These are phyloP conservation scores for Epinotia brunnichana DNA, from an alignment of 2,888 invertebrate genomes.

Conservation along the genomic window DNA sequence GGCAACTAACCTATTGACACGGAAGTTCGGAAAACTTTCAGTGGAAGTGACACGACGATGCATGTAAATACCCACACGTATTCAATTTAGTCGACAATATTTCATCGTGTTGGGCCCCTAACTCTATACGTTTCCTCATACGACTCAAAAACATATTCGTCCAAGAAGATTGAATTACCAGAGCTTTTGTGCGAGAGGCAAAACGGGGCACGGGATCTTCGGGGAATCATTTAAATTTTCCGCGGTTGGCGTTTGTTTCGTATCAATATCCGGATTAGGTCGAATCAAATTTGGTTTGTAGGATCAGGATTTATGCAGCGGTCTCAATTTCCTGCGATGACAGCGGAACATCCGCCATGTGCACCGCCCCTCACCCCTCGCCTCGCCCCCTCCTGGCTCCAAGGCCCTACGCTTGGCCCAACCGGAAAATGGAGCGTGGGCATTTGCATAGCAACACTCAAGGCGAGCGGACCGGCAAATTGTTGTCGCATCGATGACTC, in stretches of 20 bases:
- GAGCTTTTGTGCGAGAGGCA: constrained; percentile 49
- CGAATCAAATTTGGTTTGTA: constrained; percentile 81
- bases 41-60: constrained; percentile 26
- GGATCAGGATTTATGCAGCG: constrained; percentile 82
- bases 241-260: constrained; percentile 73
- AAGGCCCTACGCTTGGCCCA: constrained; percentile 58
- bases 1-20: constrained; percentile 24
- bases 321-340: constrained; percentile 83
- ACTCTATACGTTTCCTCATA: constrained; percentile 60
- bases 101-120: constrained; percentile 68
- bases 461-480: constrained; percentile 80
- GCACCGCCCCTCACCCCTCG: constrained; percentile 50
- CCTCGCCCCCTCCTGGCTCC: constrained; percentile 50
- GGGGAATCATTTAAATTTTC: constrained; percentile 61
- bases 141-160: constrained; percentile 62
- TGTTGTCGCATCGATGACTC: constrained; percentile 79
- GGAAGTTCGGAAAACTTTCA: constrained; percentile 15
- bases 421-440: constrained; percentile 77
- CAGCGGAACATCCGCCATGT: constrained; percentile 79
- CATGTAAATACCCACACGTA: constrained; percentile 74
- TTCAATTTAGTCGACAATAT: constrained; percentile 77
- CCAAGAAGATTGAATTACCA: constrained; percentile 60
- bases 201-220: constrained; percentile 47
- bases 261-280: constrained; percentile 83
- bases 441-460: constrained; percentile 81